Evolutionary conservation across 1,140 invertebrate species (phyloP).

Genomic region (Caerostris darwini): DNA sequence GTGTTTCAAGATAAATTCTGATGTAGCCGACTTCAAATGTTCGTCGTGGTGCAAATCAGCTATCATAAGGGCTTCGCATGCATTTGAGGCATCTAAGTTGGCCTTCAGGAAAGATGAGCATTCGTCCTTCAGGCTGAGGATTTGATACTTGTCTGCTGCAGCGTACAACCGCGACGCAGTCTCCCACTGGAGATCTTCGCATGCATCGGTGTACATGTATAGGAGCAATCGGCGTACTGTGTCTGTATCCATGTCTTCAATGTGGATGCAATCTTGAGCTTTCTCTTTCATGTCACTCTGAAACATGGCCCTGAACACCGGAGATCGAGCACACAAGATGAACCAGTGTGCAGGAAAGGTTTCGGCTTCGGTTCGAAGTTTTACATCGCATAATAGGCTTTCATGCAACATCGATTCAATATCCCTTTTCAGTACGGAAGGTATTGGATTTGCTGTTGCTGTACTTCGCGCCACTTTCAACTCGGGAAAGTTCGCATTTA

Average conservation of each 20-base stretch:
- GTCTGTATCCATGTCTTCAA: not conserved
- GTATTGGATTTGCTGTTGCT: too few relatives aligned
- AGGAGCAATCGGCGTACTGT: not conserved
- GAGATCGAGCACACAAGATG: not conserved
- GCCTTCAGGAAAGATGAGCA: not conserved
- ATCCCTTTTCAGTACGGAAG: too few relatives aligned
- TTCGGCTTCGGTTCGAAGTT: not conserved
- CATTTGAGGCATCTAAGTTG: not conserved
- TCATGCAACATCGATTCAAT: too few relatives aligned
- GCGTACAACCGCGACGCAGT: not conserved
- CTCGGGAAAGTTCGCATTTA: too few relatives aligned
- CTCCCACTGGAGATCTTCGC: not conserved
- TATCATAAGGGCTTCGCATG: not conserved
- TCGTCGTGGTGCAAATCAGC: not conserved
- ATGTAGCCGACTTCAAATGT: not conserved
- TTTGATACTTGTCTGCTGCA: not conserved
- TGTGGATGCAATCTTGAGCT: not conserved
- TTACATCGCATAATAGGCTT: conserved; percentile 3
- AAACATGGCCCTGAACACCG: not conserved
- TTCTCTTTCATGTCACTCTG: not conserved
- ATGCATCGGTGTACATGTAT: not conserved
- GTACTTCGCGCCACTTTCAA: too few relatives aligned
- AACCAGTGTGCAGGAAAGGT: not conserved
- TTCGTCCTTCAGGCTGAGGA: not conserved
- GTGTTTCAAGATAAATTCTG: too few relatives aligned